Percentiles rank a stretch among this genome's conserved stretches.
phyloP scores from a whole-genome alignment of 2,797 vertebrate genomes.

The Antennarius maculatus region DNA sequence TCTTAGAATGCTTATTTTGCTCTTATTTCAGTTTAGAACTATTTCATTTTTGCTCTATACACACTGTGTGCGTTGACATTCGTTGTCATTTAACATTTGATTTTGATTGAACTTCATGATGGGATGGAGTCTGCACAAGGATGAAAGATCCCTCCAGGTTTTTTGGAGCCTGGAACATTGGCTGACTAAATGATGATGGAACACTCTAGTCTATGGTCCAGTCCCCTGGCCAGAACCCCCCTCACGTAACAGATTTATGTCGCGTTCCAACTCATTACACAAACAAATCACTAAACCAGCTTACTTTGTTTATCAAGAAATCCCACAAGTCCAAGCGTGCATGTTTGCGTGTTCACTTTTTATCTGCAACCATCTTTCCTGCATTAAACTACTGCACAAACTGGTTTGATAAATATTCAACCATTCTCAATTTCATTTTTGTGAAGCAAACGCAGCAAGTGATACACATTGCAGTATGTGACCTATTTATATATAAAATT shows the following conservation, averaged over 20 bases:
- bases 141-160: neutral
- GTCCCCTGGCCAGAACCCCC: constrained; percentile 1
- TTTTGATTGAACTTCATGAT: neutral
- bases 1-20: no score
- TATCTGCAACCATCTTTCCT: neutral
- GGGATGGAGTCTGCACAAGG: neutral
- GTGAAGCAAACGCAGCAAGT: no score
- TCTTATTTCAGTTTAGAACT: no score
- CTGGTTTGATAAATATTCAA: neutral
- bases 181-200: constrained; percentile 26
- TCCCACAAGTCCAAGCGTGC: neutral
- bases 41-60: neutral
- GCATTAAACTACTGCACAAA: no score
- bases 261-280: constrained; percentile 37
- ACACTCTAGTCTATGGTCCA: neutral
- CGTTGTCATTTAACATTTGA: neutral
- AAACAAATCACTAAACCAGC: constrained; percentile 48
- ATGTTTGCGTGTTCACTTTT: constrained; percentile 4
- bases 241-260: constrained; percentile 54
- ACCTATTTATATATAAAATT: no score
- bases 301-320: constrained; percentile 34
- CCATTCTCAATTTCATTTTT: no score
- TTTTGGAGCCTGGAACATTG: constrained; percentile 1
- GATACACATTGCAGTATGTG: no score
- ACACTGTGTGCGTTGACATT: neutral